Conservation (phyloP, 2,113 vertebrate genomes). For the Pseudorhombus dupliciocellatus region DNA sequence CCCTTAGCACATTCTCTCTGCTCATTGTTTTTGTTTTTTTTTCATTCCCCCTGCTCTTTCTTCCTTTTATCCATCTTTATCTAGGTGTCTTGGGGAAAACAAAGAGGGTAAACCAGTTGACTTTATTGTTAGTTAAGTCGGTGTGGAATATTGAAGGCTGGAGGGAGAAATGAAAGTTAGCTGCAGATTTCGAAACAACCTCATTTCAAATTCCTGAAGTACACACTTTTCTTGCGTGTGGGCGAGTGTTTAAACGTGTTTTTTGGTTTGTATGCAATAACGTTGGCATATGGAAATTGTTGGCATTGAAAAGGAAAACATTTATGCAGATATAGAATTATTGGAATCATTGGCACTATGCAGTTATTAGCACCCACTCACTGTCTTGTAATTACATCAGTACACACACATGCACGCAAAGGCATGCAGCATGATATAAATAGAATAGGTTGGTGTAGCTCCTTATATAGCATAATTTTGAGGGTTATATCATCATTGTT, state of each 20-base stretch:
- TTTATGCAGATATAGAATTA: background rate
- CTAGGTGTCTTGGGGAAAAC: constrained; percentile 14
- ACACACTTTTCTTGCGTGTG: background rate
- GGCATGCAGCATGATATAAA: background rate
- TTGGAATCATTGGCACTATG: background rate
- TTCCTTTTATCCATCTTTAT: too few relatives aligned
- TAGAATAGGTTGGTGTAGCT: constrained; percentile 4
- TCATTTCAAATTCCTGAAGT: background rate
- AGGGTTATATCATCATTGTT: background rate
- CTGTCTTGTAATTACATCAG: constrained; percentile 5
- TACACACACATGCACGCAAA: background rate
- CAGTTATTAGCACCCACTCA: background rate
- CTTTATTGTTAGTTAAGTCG: constrained; percentile 37
- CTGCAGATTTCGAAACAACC: background rate
- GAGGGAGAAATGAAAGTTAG: constrained; percentile 4
- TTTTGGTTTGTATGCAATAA: background rate
- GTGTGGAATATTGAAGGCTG: constrained; percentile 3
- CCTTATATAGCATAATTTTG: background rate
- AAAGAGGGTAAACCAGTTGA: constrained; percentile 23
- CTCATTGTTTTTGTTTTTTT: background rate
- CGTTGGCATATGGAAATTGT: background rate
- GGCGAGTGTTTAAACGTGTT: background rate
- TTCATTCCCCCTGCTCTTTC: constrained; percentile 4
- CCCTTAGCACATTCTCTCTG: background rate
- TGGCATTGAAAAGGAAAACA: background rate